Evolutionary conservation across 2,888 invertebrate genomes (phyloP).

Genomic region (Papilio gigon): DNA sequence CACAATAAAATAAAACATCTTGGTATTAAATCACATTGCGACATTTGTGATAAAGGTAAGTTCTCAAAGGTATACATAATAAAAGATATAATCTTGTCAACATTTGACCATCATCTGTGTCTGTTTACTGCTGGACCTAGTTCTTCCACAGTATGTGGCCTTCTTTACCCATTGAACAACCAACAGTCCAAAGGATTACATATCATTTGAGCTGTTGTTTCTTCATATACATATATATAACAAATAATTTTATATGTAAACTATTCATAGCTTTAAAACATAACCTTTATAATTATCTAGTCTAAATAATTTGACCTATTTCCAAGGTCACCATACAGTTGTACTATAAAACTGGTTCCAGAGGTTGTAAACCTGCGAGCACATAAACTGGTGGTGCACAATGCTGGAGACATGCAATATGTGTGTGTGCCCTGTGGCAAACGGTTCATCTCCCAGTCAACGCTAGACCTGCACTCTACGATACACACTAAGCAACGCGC

Average conservation of each 20-base stretch:
- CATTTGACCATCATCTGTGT: too few relatives aligned
- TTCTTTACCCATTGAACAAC: too few relatives aligned
- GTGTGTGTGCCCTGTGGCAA: conserved; percentile 63
- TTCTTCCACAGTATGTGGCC: too few relatives aligned
- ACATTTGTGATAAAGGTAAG: conserved; percentile 70
- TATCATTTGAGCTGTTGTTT: background rate
- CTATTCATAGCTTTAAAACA: too few relatives aligned
- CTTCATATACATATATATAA: too few relatives aligned
- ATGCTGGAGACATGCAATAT: conserved; percentile 51
- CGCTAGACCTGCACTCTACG: conserved; percentile 58
- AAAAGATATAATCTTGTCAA: background rate
- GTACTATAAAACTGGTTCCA: conserved; percentile 48
- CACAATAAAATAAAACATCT: conserved; percentile 69
- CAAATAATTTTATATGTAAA: too few relatives aligned
- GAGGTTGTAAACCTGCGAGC: conserved; percentile 56
- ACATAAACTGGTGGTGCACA: conserved; percentile 59
- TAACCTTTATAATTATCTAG: too few relatives aligned
- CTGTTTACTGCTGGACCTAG: too few relatives aligned
- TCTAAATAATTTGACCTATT: too few relatives aligned
- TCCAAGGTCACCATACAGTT: too few relatives aligned
- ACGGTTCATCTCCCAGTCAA: conserved; percentile 58
- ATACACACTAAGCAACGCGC: conserved; percentile 67
- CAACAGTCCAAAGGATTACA: background rate
- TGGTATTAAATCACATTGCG: conserved; percentile 63
- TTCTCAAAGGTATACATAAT: background rate